Conservation (phyloP, 2,888 invertebrate species). For the Quadroppia sp. region DNA sequence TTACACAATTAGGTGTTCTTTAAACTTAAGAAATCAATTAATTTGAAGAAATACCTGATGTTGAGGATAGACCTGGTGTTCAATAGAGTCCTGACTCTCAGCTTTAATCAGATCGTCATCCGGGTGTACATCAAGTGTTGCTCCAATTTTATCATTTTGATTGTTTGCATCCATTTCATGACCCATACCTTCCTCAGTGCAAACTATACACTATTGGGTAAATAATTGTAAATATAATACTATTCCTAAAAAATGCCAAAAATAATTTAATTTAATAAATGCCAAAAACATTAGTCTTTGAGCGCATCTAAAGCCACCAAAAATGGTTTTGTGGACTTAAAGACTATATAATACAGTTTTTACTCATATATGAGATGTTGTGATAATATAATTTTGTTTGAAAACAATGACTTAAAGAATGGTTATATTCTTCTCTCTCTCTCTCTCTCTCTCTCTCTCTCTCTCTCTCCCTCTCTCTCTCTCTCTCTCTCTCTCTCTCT, state of each 20-base stretch:
- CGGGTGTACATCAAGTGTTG: conserved; percentile 28
- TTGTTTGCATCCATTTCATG: conserved; percentile 19
- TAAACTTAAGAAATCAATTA: not conserved
- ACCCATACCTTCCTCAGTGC: conserved; percentile 4
- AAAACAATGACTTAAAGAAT: not conserved
- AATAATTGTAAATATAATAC: not conserved
- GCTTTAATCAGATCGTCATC: conserved; percentile 42
- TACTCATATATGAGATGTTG: not conserved
- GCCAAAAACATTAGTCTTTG: not conserved
- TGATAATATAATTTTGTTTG: not conserved
- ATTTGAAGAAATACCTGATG: conserved; percentile 39
- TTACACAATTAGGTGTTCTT: not conserved
- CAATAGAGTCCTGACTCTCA: conserved; percentile 40
- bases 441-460: too few relatives aligned
- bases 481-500: not conserved
- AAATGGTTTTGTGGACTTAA: too few relatives aligned
- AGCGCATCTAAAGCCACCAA: not conserved
- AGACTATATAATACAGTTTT: too few relatives aligned
- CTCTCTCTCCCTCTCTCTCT: not conserved
- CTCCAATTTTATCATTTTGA: conserved; percentile 36
- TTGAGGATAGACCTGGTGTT: conserved; percentile 37
- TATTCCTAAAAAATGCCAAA: not conserved
- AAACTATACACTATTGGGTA: not conserved
- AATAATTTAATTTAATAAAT: not conserved
- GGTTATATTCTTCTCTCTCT: not conserved